Evolutionary conservation across 2,113 vertebrate genomes (phyloP).

Genomic region (Tragelaphus buxtoni): DNA sequence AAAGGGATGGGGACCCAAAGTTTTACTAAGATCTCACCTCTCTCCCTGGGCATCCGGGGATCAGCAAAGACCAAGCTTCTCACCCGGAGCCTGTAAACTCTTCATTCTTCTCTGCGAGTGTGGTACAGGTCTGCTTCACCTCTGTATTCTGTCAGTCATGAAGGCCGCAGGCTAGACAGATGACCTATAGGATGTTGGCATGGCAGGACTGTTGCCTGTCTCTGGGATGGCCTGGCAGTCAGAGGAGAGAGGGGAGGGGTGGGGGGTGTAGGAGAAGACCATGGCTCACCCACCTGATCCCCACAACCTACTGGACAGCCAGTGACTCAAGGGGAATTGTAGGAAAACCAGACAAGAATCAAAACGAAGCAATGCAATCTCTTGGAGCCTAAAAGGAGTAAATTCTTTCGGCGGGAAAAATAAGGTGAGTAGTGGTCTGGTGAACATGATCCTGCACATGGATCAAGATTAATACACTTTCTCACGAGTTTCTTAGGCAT

Average conservation of each 20-base stretch:
- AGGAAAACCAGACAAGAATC: background rate
- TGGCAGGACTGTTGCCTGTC: background rate
- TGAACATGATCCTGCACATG: accelerated
- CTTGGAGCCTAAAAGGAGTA: background rate
- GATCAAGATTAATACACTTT: background rate
- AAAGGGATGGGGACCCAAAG: background rate
- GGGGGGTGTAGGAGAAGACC: background rate
- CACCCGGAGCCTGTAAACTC: background rate
- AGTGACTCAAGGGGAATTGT: background rate
- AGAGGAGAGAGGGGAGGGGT: background rate
- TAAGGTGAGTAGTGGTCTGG: background rate
- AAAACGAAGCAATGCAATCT: background rate
- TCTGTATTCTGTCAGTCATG: accelerated
- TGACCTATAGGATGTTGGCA: background rate
- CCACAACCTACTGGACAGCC: background rate
- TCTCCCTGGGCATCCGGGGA: background rate
- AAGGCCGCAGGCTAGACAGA: background rate
- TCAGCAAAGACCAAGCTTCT: background rate
- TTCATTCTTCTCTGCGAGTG: background rate
- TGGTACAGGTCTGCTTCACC: background rate
- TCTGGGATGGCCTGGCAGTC: background rate
- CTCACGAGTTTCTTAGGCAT: background rate
- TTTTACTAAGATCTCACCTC: background rate
- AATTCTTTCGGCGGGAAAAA: background rate
- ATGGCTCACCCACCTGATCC: background rate